phyloP scores from a whole-genome alignment of 2,113 vertebrate genomes.

The Ceyx margarethae region DNA sequence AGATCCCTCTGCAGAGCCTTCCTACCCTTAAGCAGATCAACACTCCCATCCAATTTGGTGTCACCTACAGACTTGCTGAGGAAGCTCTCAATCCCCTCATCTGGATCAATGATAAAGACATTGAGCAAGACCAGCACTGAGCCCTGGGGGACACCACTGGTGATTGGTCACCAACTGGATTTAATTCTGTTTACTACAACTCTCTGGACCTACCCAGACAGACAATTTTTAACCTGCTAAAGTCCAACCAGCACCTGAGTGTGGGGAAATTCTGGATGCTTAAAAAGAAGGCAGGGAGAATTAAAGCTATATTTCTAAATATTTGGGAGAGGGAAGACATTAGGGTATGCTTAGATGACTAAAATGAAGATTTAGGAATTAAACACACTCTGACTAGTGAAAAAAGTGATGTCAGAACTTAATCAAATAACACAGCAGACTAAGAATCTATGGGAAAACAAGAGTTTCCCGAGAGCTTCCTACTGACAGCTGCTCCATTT shows the following conservation, averaged over 20 bases:
- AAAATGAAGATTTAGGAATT: neutral
- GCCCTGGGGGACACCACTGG: too few species aligned
- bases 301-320: neutral
- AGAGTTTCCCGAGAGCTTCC: neutral
- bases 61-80: too few species aligned
- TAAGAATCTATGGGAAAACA: neutral
- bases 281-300: neutral
- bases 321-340: neutral
- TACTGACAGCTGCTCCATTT: neutral
- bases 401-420: neutral
- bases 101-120: too few species aligned
- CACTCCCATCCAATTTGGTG: too few species aligned
- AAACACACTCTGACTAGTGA: neutral
- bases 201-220: too few species aligned
- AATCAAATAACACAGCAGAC: neutral
- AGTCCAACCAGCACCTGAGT: neutral
- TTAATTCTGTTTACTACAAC: too few species aligned
- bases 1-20: too few species aligned
- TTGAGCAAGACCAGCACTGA: too few species aligned
- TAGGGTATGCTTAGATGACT: neutral
- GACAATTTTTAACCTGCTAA: too few species aligned
- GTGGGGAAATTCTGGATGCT: neutral
- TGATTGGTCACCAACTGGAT: too few species aligned
- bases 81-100: too few species aligned
- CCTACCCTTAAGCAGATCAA: too few species aligned